These are phyloP conservation scores for Chelmon rostratus DNA, from an alignment of 2,797 vertebrate species.

Conservation along the genomic window DNA sequence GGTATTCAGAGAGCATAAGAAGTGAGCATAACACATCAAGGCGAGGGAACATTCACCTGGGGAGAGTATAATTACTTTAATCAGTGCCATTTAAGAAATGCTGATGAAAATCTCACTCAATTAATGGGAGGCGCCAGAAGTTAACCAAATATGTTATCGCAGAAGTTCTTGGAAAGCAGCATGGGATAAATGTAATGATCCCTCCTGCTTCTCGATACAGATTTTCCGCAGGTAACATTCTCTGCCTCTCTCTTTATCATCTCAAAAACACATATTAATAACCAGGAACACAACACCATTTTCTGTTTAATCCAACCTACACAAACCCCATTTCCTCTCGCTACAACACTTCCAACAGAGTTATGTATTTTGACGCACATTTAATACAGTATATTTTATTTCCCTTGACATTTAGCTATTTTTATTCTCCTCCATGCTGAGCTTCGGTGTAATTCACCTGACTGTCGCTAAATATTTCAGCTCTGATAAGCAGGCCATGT, in stretches of 20 bases:
- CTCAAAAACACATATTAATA: conserved; percentile 10
- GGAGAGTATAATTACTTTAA: conserved; percentile 49
- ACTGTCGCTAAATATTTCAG: neutral
- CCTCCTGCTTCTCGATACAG: neutral
- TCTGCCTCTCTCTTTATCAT: conserved; percentile 8
- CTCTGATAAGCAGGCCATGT: neutral
- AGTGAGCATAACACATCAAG: conserved; percentile 3
- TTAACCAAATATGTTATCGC: conserved; percentile 5
- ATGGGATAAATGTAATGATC: conserved; percentile 11
- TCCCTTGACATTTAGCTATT: neutral
- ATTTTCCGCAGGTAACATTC: conserved; percentile 19
- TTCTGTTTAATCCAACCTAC: neutral
- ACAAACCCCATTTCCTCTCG: neutral
- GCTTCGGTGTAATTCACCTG: neutral
- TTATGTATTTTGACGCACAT: neutral
- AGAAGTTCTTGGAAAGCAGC: conserved; percentile 12
- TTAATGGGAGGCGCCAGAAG: conserved; percentile 33
- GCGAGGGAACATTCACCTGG: neutral
- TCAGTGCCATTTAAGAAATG: conserved; percentile 29
- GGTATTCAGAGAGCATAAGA: neutral
- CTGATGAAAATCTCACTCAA: conserved; percentile 50
- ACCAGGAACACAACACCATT: neutral
- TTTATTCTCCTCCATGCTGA: conserved; percentile 4
- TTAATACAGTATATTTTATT: neutral
- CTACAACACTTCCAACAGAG: neutral